phyloP scores from a whole-genome alignment of 2,797 vertebrate species.

The Sebastes itinus region DNA sequence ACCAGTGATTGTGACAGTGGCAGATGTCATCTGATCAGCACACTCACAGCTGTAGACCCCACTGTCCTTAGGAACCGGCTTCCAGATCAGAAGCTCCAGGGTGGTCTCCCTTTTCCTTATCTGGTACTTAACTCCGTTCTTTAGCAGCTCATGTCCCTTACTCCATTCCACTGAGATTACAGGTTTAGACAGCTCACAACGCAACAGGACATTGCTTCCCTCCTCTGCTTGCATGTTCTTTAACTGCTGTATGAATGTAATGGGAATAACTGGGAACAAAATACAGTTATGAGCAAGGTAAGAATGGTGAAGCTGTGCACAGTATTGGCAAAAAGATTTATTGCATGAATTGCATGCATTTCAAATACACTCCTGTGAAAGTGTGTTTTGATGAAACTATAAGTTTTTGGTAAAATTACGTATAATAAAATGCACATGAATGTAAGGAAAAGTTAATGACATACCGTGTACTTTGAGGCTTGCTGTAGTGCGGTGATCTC shows the following conservation, averaged over 20 bases:
- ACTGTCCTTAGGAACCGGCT: slow-evolving; percentile 84
- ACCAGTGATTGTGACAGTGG: slow-evolving; percentile 88
- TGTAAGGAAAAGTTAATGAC: neutral
- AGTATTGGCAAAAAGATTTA: neutral
- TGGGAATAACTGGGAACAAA: slow-evolving; percentile 72
- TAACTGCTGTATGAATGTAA: slow-evolving; percentile 77
- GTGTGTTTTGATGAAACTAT: neutral
- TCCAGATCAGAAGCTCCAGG: slow-evolving; percentile 86
- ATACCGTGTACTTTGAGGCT: slow-evolving; percentile 78
- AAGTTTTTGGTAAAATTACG: neutral
- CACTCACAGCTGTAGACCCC: slow-evolving; percentile 90
- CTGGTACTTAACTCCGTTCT: slow-evolving; percentile 81
- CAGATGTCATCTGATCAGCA: slow-evolving; percentile 87
- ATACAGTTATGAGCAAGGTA: neutral
- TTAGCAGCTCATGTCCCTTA: slow-evolving; percentile 79
- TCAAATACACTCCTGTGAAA: neutral
- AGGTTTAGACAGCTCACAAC: slow-evolving; percentile 86
- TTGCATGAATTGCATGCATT: neutral
- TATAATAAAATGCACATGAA: neutral
- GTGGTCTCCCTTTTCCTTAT: slow-evolving; percentile 82
- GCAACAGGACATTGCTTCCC: slow-evolving; percentile 77
- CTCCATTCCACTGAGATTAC: slow-evolving; percentile 78
- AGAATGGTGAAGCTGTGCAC: neutral
- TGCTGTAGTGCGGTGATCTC: slow-evolving; percentile 80
- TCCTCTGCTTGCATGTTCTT: slow-evolving; percentile 77